Base-by-base conservation (phyloP, 2,888 invertebrate species). In the Arctia plantaginis region DNA sequence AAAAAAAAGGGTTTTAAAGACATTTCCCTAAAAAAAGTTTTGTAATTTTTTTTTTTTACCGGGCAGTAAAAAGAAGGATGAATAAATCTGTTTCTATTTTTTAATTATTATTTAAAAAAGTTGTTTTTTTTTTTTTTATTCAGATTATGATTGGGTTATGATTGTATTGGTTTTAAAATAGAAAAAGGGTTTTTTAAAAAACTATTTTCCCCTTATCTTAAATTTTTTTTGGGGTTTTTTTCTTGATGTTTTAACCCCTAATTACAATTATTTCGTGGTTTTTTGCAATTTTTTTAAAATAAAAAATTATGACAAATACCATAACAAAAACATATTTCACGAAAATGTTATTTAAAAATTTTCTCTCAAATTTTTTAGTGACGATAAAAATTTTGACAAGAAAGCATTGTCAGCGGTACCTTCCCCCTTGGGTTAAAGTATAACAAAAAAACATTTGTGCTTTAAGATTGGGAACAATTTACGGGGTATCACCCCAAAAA, bases 341-440 rank as follows among this genome's bases (percentile, higher is more conserved):
- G 13, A n/a, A 30, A 13, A 65, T 44, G 39, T 47, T 68, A 67
- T 10, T 30, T 10, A 47, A 30, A 65, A 69, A 33, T 15, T 0
- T 35, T n/a, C 51, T 18, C 30, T 23, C 51, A 51, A 39, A 39
- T n/a, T 62, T 69, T 62, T 66, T 65, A 75, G 55, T 78, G 66
- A 86, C 85, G 85, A 85, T 85, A n/a, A 82, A 76, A 15, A 59
- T 76, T 83, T 47, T n/a, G 68, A 80, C 86, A 83, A 79, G 18
- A 81, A 79, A 77, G 78, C 74, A 79, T 79, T 70, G 67, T 76
- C 75, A 69, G 70, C 72, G n/a, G 66, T 68, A 47, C 79, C 76
- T 73, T 59, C 44, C 62, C n/a, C n/a, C n/a, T n/a, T n/a, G n/a
- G 69, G 79, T 77, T 78, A 76, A 84, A 69, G 72, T 79, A 72